Conservation (phyloP, 2,888 invertebrate species). For the Horisme vitalbata region DNA sequence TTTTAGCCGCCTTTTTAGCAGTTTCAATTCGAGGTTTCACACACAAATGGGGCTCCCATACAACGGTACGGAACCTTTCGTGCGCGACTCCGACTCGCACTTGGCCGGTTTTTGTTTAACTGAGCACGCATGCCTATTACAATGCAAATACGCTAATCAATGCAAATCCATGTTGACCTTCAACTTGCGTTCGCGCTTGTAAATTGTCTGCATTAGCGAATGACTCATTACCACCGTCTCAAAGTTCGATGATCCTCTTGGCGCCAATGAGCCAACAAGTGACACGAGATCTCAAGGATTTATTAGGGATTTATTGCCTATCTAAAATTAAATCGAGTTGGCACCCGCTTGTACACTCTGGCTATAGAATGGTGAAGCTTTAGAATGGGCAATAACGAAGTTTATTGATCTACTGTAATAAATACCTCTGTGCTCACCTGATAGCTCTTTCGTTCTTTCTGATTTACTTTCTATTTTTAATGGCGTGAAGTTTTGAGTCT, state of each 20-base stretch:
- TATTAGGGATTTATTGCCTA: slow-evolving; percentile 28
- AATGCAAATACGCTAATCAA: slow-evolving; percentile 48
- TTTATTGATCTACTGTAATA: slow-evolving; percentile 17
- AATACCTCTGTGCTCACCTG: slow-evolving; percentile 15
- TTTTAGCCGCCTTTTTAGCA: too few relatives aligned
- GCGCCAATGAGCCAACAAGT: slow-evolving; percentile 27
- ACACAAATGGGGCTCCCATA: too few relatives aligned
- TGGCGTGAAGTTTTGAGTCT: too few relatives aligned
- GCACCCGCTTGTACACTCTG: slow-evolving; percentile 12
- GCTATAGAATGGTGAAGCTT: slow-evolving; percentile 9
- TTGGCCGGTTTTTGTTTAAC: too few relatives aligned
- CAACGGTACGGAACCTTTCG: too few relatives aligned
- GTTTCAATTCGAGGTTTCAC: too few relatives aligned
- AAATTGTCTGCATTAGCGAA: slow-evolving; percentile 31
- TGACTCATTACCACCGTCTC: slow-evolving; percentile 41
- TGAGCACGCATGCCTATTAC: slow-evolving; percentile 30
- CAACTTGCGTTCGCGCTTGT: slow-evolving; percentile 31
- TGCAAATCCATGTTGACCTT: slow-evolving; percentile 47
- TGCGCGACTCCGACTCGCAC: too few relatives aligned
- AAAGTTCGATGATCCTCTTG: slow-evolving; percentile 33
- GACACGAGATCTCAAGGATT: slow-evolving; percentile 30
- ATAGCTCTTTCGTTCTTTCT: neutral
- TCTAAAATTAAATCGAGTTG: slow-evolving; percentile 27
- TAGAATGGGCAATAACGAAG: slow-evolving; percentile 14
- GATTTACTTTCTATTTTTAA: too few relatives aligned